Evolutionary conservation across 2,888 invertebrate species (phyloP), one percentile per base, ranked within the genome.

Genomic region (Scelioninae gen. 2): DNA sequence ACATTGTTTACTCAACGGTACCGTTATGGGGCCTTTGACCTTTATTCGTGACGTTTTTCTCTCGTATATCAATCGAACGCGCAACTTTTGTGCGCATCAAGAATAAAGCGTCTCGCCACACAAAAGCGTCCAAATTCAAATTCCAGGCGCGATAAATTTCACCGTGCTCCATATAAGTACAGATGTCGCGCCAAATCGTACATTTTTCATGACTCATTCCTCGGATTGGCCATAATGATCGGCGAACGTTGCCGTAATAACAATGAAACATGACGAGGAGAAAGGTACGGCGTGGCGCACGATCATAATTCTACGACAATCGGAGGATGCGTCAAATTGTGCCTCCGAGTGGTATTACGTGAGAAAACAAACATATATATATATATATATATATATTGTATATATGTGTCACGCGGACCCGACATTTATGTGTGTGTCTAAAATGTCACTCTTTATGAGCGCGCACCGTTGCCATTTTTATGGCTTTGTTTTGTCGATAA

Each of bases 231-330:
- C 60, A 52, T 72, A 65, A 65, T 64, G 64, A 72, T 65, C 60
- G 48, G 58, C 53, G 37, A 53, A 65, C 52, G 60, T 55, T 39
- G 58, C 63, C 52, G 46, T 53, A 64, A 60, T 64, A 64, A 72
- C 65, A 70, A 65, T 64, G 73, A 69, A 69, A 69, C 63, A 43
- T 68, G 73, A 68, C 68, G 68, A 68, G 64, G 73, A 73, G 73
- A 68, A 68, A 73, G 68, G 68, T 28, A 52, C 46, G 39, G 39
- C 53, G n/a, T 60, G 39, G 46, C 61, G 43, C 61, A 48, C 61
- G 61, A 61, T 69, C 46, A 61, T 55, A 61, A 61, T 43, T 46
- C 48, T 9, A 61, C 64, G 57, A 64, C 53, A 71, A 71, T 71
- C 53, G 58, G 61, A 64, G 64, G 71, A 71, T 64, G 71, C 64